Percentiles rank a stretch among this genome's conserved stretches.
Conservation (phyloP, 2,797 vertebrate genomes). For the Xiphorhynchus erythropygius region DNA sequence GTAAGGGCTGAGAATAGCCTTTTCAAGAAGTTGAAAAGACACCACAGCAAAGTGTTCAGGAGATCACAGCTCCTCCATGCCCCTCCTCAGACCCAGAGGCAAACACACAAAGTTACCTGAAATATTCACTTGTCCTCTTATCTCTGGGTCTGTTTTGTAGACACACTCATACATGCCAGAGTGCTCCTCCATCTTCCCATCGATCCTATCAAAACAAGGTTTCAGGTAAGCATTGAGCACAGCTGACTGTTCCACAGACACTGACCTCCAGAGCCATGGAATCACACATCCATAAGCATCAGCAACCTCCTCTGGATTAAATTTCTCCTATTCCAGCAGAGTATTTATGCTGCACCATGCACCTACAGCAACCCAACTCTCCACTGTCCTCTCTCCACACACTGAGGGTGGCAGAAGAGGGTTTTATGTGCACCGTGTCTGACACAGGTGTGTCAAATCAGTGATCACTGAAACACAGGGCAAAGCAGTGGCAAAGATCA, state of each 20-base stretch:
- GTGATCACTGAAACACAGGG: not conserved
- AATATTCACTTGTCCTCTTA: not conserved
- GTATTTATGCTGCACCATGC: fast-evolving
- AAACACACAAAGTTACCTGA: not conserved
- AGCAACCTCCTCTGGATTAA: fast-evolving
- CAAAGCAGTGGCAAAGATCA: not conserved
- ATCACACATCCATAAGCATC: not conserved
- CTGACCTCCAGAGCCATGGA: fast-evolving
- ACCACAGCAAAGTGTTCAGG: not conserved
- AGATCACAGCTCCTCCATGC: not conserved
- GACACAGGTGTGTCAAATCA: fast-evolving
- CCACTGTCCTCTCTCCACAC: not conserved
- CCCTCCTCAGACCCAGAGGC: not conserved
- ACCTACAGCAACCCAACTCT: not conserved
- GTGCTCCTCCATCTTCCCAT: conserved; percentile 37
- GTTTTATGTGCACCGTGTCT: not conserved
- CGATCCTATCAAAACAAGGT: not conserved
- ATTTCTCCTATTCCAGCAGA: not conserved
- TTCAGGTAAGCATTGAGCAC: not conserved
- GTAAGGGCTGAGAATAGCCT: not conserved
- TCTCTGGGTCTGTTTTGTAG: not conserved
- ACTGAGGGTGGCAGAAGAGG: not conserved
- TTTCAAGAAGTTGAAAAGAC: not conserved
- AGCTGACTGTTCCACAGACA: not conserved
- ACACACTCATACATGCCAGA: conserved; percentile 24